These are phyloP conservation scores for Antigone vipio DNA, from an alignment of 2,113 vertebrate genomes.

Conservation along the genomic window DNA sequence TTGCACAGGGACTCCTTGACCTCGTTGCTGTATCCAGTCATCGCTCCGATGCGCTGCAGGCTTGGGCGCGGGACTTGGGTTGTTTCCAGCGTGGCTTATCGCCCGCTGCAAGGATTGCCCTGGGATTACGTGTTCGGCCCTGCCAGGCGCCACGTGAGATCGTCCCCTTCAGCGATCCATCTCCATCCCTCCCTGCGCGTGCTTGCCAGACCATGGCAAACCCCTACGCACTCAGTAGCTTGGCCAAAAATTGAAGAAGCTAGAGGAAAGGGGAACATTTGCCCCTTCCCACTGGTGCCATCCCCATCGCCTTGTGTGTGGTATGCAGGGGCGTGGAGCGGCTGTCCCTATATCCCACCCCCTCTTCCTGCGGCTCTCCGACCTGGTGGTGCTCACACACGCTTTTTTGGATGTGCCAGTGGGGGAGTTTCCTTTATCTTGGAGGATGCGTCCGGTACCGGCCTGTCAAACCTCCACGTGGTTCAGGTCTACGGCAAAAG, in stretches of 20 bases:
- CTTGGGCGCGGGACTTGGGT: background rate
- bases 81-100: background rate
- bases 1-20: background rate
- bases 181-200: background rate
- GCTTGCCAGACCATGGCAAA: background rate
- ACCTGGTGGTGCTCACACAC: background rate
- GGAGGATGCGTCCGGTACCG: background rate
- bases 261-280: background rate
- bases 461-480: accelerated
- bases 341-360: background rate
- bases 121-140: background rate
- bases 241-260: background rate
- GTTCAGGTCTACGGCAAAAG: background rate
- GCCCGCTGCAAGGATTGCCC: background rate
- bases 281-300: background rate
- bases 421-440: background rate
- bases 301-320: accelerated
- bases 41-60: background rate
- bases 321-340: background rate
- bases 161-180: background rate
- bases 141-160: background rate
- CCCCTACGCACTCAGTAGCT: background rate
- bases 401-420: accelerated
- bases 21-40: background rate
- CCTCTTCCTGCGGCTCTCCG: background rate